Evolutionary conservation across 1,140 invertebrate species (phyloP), one percentile per base, ranked within the genome.

Genomic region (Drosophila varians): DNA sequence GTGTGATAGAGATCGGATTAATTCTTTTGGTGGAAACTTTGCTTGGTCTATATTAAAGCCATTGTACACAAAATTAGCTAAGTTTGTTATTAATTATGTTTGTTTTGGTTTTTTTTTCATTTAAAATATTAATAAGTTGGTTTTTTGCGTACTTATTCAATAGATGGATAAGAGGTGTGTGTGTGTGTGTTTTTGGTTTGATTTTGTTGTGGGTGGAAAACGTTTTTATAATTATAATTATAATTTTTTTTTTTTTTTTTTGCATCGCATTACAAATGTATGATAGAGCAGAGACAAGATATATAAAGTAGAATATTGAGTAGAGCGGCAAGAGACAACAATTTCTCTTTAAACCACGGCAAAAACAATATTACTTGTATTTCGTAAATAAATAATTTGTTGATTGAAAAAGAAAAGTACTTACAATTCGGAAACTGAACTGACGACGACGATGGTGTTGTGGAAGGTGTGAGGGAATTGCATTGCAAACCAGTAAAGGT

Each of bases 401-500:
- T 76, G 55, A 61, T 80, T 80, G 66, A 64, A 83, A 77, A 82
- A 80, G 78, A 77, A 77, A 90, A 90, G 82, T 90, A 90, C 87
- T 90, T 90, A 90, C 87, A 88, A 89, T 89, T 89, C 86, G 75
- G 46, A 86, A 84, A 89, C 82, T 87, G 82, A 80, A 87, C 83
- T 87, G 82, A 82, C 80, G 80, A 79, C 77, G 77, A 70, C 57
- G 51, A 64, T 64, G 60, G 45, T 55, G 49, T 38, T 38, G 36
- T 56, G 66, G 64, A 53, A 40, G 66, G 68, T 66, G 76, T 51
- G 55, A 53, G 68, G 31, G 49, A 18, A 57, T 57, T 48, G 28
- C 54, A 48, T 57, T 48, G 54, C 54, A 57, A 57, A 36, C 54
- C 54, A 57, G 46, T 21, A 26, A n/a, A 21, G 1, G 55, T 26